Conservation (phyloP, 2,113 vertebrate genomes). For the Clupea harengus region DNA sequence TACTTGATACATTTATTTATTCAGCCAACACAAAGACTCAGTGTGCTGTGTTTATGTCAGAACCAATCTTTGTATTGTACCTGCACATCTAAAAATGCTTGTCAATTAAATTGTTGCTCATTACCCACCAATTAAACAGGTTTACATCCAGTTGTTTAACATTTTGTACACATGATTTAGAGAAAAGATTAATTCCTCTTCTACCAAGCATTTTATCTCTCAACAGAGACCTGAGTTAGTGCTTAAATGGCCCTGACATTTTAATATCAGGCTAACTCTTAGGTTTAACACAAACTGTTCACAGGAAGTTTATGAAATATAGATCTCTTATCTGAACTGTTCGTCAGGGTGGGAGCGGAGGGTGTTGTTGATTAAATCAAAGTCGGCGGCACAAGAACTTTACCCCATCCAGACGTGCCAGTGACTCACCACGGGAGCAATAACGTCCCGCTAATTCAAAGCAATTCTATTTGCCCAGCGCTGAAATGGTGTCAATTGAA, state of each 20-base stretch:
- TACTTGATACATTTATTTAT: too few species aligned
- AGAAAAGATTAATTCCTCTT: not conserved
- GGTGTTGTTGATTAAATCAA: conserved; percentile 48
- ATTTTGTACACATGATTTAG: not conserved
- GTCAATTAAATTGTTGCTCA: too few species aligned
- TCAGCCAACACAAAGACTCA: too few species aligned
- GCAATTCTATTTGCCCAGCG: conserved; percentile 56
- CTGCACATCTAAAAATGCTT: too few species aligned
- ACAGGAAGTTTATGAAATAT: conserved; percentile 47
- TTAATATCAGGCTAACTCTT: conserved; percentile 11
- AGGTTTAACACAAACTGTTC: conserved; percentile 32
- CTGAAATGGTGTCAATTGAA: conserved; percentile 58
- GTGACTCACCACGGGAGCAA: conserved; percentile 10
- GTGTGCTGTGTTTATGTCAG: too few species aligned
- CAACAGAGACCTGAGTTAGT: not conserved
- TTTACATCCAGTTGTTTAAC: not conserved
- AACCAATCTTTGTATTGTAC: too few species aligned
- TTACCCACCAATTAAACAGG: too few species aligned
- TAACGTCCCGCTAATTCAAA: conserved; percentile 60
- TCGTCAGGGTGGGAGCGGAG: conserved; percentile 14
- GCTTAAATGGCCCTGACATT: conserved; percentile 12
- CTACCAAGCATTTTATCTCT: not conserved
- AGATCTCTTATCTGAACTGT: conserved; percentile 45
- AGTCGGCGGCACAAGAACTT: conserved; percentile 35
- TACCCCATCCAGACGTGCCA: conserved; percentile 44